Base-by-base conservation (phyloP, 92 coral and sea anemone species). In the Scolanthus callimorphus region DNA sequence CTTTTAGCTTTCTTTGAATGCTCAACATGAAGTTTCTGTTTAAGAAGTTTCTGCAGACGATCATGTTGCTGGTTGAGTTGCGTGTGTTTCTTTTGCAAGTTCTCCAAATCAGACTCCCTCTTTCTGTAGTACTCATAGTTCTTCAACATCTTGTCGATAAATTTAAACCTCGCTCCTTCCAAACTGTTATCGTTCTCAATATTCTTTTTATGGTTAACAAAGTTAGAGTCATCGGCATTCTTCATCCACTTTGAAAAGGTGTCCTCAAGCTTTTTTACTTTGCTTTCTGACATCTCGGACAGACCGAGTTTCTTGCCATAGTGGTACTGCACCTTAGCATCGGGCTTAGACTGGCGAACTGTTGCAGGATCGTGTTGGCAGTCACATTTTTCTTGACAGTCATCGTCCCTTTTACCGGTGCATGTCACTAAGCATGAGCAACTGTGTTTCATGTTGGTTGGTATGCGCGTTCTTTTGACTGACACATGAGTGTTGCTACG, bases 401-500 rank as follows among this genome's bases (percentile, higher is more conserved):
- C 57, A 29, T 45, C 31, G 15, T 24, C 52, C 4, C 70, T 67
- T 46, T 17, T 39, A 17, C 20, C 38, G 9, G 77, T 78, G 51
- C 96, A 87, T 44, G 82, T 85, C 90, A 87, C 45, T 12, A 66
- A 55, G 25, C 96, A 87, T 31, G 76, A 66, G 49, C 96, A 87
- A 28, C 86, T 82, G 46, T 83, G 80, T 29, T 76, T 66, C 8
- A 22, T 39, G 49, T 57, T 69, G 17, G 28, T 8, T 27, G 13
- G 11, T 17, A 11, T 13, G 28, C 27, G 49, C 24, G 2, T 47
- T 37, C 50, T 25, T 27, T 6, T n/a, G 3, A 10, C 39, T 20
- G 15, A 15, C 9, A 34, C 15, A n/a, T n/a, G n/a, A n/a, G n/a
- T n/a, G n/a, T n/a, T n/a, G n/a, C n/a, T n/a, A n/a, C n/a, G n/a